These are phyloP conservation scores for Phrynocephalus forsythii DNA, from an alignment of 2,797 vertebrate species.

Conservation along the genomic window DNA sequence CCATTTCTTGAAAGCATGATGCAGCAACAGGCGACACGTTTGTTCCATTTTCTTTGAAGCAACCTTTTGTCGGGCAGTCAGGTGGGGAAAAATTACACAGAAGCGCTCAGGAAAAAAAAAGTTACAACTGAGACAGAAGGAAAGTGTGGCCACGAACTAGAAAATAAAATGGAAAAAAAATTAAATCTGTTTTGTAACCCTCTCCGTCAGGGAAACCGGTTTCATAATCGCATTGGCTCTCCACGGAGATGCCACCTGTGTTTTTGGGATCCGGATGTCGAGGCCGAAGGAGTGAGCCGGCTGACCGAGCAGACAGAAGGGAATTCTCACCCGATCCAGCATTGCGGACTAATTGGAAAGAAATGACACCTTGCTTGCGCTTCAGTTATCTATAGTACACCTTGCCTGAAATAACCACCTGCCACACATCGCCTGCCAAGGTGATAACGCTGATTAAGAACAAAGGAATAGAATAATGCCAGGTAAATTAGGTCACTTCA, in stretches of 20 bases:
- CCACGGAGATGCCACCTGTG: fast-evolving
- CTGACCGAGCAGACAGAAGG: constrained; percentile 59
- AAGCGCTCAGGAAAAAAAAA: fast-evolving
- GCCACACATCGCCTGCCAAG: background rate
- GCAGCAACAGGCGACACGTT: too few relatives aligned
- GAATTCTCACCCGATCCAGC: constrained; percentile 40
- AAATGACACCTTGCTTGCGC: constrained; percentile 66
- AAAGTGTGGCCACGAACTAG: background rate
- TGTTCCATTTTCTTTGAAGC: too few relatives aligned
- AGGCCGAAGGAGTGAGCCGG: constrained; percentile 31
- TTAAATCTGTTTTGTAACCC: constrained; percentile 57
- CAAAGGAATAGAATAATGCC: background rate
- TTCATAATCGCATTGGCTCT: constrained; percentile 15
- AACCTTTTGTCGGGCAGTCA: too few relatives aligned
- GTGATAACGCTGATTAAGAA: constrained; percentile 52
- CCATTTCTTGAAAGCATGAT: too few relatives aligned
- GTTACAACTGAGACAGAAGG: background rate
- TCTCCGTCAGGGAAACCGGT: constrained; percentile 9
- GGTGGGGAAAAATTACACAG: too few relatives aligned
- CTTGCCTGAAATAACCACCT: constrained; percentile 72
- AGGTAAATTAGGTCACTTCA: constrained; percentile 70
- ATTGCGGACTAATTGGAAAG: constrained; percentile 68
- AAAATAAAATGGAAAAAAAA: background rate
- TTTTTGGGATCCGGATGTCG: background rate
- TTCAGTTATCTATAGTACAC: constrained; percentile 72